A percentile compares a stretch with the other conserved stretches of the same genome.
Conservation (phyloP, 1,140 invertebrate genomes). For the Scylla paramamosain region DNA sequence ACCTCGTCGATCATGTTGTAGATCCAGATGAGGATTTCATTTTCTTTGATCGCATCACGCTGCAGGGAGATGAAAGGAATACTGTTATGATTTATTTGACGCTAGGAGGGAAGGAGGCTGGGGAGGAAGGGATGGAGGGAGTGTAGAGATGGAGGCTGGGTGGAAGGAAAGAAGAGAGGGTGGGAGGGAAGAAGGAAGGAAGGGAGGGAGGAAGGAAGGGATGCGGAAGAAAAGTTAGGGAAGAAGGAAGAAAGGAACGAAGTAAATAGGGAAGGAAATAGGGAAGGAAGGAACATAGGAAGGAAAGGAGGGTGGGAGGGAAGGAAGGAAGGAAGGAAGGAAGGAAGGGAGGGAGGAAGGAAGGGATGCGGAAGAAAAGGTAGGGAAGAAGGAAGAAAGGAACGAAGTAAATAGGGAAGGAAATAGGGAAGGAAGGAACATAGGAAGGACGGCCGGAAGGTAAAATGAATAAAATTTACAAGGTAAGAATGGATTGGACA, state of each 20-base stretch:
- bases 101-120: neutral
- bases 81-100: too few relatives aligned
- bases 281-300: neutral
- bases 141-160: too few relatives aligned
- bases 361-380: neutral
- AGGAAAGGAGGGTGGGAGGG: neutral
- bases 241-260: neutral
- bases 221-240: neutral
- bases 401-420: neutral
- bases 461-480: too few relatives aligned
- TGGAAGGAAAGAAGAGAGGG: too few relatives aligned
- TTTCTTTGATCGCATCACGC: constrained; percentile 78
- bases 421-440: neutral
- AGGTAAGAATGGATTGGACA: neutral
- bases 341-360: neutral
- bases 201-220: neutral
- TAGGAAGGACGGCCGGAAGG: neutral
- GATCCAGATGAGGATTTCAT: constrained; percentile 79
- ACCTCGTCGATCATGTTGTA: constrained; percentile 79
- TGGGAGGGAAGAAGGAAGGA: neutral
- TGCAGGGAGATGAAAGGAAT: constrained; percentile 54
- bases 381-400: neutral
- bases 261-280: neutral
- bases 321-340: neutral
- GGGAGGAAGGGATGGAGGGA: neutral